These are phyloP conservation scores for Lepeophtheirus nordmannii DNA, from an alignment of 2,888 invertebrate genomes.

Conservation along the genomic window DNA sequence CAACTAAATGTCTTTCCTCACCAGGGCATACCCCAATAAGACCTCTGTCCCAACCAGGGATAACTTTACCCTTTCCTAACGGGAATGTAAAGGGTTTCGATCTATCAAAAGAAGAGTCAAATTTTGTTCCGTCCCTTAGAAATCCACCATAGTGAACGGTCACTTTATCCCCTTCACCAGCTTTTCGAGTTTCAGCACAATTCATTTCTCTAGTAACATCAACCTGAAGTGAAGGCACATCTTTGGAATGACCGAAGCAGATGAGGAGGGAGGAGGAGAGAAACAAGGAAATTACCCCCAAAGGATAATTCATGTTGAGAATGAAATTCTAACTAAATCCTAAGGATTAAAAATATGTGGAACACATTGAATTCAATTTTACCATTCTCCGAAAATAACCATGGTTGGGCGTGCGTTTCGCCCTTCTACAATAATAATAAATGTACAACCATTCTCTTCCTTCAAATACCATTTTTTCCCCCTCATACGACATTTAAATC, in stretches of 20 bases:
- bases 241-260: background rate
- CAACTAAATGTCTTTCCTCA: slow-evolving; percentile 24
- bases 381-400: slow-evolving; percentile 2
- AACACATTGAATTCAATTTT: background rate
- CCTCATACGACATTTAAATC: slow-evolving; percentile 1
- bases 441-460: background rate
- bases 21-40: slow-evolving; percentile 20
- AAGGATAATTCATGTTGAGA: background rate
- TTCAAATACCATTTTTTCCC: background rate
- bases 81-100: slow-evolving; percentile 24
- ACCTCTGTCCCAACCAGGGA: slow-evolving; percentile 24
- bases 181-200: slow-evolving; percentile 14
- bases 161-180: slow-evolving; percentile 24
- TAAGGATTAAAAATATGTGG: too few relatives aligned
- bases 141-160: slow-evolving; percentile 25
- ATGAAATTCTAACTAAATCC: background rate
- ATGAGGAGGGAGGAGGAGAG: background rate
- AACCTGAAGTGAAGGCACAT: slow-evolving; percentile 1
- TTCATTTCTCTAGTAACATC: slow-evolving; percentile 20
- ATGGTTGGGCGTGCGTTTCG: slow-evolving; percentile 5
- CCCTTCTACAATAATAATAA: background rate
- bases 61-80: slow-evolving; percentile 22
- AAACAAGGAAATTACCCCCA: background rate
- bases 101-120: slow-evolving; percentile 23
- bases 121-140: slow-evolving; percentile 22